Conservation (phyloP, 2,797 vertebrate genomes). For the Mormyrops attenuatus region DNA sequence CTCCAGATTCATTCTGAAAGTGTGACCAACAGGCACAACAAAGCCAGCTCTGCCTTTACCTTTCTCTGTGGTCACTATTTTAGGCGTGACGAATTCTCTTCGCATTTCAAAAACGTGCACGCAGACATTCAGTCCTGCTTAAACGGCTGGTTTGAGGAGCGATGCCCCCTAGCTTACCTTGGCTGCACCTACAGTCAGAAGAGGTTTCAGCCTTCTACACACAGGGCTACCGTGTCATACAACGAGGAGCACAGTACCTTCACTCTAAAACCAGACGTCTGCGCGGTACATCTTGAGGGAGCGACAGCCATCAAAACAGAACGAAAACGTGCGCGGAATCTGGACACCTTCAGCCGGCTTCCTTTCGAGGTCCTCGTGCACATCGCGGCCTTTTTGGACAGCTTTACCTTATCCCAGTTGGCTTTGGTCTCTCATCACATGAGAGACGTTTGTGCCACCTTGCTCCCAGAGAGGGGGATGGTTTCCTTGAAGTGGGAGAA, state of each 20-base stretch:
- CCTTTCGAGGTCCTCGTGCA: slow-evolving; percentile 83
- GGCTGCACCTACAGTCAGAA: slow-evolving; percentile 84
- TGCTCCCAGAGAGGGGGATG: slow-evolving; percentile 87
- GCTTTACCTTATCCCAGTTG: slow-evolving; percentile 84
- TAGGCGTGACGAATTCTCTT: slow-evolving; percentile 78
- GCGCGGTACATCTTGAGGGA: slow-evolving; percentile 50
- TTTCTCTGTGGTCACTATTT: slow-evolving; percentile 84
- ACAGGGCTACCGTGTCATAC: slow-evolving; percentile 65
- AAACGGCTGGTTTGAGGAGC: slow-evolving; percentile 84
- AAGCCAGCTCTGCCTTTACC: slow-evolving; percentile 83
- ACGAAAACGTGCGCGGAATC: slow-evolving; percentile 44
- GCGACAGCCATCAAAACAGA: slow-evolving; percentile 38
- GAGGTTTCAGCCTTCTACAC: slow-evolving; percentile 56
- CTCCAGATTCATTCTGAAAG: slow-evolving; percentile 81
- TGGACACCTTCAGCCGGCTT: slow-evolving; percentile 68
- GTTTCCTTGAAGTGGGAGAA: slow-evolving; percentile 88
- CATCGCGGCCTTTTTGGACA: slow-evolving; percentile 85
- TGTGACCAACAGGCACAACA: slow-evolving; percentile 84
- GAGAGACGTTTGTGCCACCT: slow-evolving; percentile 82
- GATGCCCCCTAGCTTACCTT: slow-evolving; percentile 86
- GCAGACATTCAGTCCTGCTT: slow-evolving; percentile 81
- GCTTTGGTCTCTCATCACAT: slow-evolving; percentile 83
- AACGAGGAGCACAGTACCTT: slow-evolving; percentile 67
- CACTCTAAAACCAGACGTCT: slow-evolving; percentile 67
- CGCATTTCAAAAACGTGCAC: slow-evolving; percentile 87